Evolutionary conservation across 2,888 invertebrate genomes (phyloP), one percentile per base, ranked within the genome.

Genomic region (Hylaea fasciaria): DNA sequence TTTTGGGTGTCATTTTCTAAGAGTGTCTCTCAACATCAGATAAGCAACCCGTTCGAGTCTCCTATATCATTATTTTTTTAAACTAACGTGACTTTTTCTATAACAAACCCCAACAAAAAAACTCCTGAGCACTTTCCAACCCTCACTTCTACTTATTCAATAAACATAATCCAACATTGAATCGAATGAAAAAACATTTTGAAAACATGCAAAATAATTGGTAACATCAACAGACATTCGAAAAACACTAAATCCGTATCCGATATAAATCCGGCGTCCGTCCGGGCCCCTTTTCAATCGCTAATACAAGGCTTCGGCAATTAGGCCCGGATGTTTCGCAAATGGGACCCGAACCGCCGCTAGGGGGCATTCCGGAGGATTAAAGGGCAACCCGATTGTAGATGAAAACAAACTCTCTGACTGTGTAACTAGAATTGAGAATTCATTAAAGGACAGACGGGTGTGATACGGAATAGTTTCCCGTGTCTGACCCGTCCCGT

Each of bases 261-360:
- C 66, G 64, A 68, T 60, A 78, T 76, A 78, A 78, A 80, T 76
- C 56, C 71, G 65, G 32, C 9, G n/a, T n/a, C 28, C 7, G 40
- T n/a, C 13, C 13, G 58, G 45, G 61, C 72, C 74, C 78, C 73
- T 73, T 73, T 71, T 68, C 64, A 71, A 74, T 71, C 72, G 77
- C 68, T 75, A 74, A 73, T 74, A 77, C 70, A 71, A 54, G 72
- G 72, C 68, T 64, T 53, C 66, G 70, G 73, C 78, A 81, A 81
- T 81, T 81, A 81, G 79, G 65, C 58, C 66, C 70, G 76, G 75
- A 74, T 80, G 77, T 75, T 68, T 69, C 69, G 72, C 70, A 76
- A 80, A 79, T 78, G 74, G 80, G 70, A 71, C 73, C 78, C 78
- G 72, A 77, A 80, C 74, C 72, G 60, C 60, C 58, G 49, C 64